Conservation (phyloP, 2,888 invertebrate species). For the Acleris sparsana region DNA sequence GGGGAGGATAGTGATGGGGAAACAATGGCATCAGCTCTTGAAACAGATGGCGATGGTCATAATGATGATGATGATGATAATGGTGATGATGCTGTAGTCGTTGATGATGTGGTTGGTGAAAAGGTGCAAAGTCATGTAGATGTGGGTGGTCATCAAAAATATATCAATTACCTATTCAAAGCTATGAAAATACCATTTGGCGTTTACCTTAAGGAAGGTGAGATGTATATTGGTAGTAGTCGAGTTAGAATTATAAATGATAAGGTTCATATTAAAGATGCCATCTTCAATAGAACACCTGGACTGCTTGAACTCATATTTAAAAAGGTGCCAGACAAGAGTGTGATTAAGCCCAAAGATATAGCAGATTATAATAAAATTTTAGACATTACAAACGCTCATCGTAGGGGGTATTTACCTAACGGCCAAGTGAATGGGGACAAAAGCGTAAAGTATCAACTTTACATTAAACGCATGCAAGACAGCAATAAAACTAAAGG, state of each 20-base stretch:
- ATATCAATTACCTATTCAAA: too few relatives aligned
- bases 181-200: conserved; percentile 4
- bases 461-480: conserved; percentile 3
- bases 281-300: not conserved
- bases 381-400: conserved; percentile 7
- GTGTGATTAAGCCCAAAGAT: not conserved
- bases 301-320: conserved; percentile 14
- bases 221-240: conserved; percentile 10
- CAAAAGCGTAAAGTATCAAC: conserved; percentile 5
- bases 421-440: not conserved
- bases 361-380: conserved; percentile 1
- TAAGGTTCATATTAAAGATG: not conserved
- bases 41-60: not conserved
- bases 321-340: conserved; percentile 1
- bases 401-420: conserved; percentile 2
- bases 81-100: too few relatives aligned
- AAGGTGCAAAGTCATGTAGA: too few relatives aligned
- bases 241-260: not conserved
- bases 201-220: not conserved
- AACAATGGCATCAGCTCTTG: conserved; percentile 7
- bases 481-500: conserved; percentile 2
- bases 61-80: too few relatives aligned
- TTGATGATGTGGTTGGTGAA: too few relatives aligned
- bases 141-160: too few relatives aligned
- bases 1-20: not conserved